A percentile compares a stretch with the other conserved stretches of the same genome.
These are phyloP conservation scores for Gadus macrocephalus DNA, from an alignment of 2,113 vertebrate species.

Conservation along the genomic window DNA sequence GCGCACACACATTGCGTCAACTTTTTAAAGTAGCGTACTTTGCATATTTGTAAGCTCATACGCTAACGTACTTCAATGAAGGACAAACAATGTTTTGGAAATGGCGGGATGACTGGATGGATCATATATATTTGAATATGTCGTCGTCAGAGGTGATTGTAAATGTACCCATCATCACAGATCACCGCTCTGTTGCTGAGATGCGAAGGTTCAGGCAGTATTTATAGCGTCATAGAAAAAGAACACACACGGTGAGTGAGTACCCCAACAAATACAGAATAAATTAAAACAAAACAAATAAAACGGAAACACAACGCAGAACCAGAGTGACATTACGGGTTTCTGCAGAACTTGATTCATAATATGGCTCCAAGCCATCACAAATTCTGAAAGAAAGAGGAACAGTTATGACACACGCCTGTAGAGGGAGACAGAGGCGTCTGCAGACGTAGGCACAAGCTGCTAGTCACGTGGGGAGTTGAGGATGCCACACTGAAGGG, in stretches of 20 bases:
- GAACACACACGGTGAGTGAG: slow-evolving; percentile 22
- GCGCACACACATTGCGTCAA: too few species aligned
- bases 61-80: too few species aligned
- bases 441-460: too few species aligned
- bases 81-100: too few species aligned
- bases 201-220: slow-evolving; percentile 32
- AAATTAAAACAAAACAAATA: neutral
- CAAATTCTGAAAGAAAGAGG: slow-evolving; percentile 75
- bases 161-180: slow-evolving; percentile 31
- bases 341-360: slow-evolving; percentile 64
- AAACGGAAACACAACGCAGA: slow-evolving; percentile 39
- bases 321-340: slow-evolving; percentile 63
- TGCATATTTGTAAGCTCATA: too few species aligned
- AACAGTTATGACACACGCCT: slow-evolving; percentile 54
- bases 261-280: slow-evolving; percentile 14
- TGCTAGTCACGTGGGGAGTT: too few species aligned
- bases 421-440: too few species aligned
- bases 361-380: slow-evolving; percentile 61
- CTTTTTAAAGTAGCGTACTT: too few species aligned
- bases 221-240: slow-evolving; percentile 19
- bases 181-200: slow-evolving; percentile 32
- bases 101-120: too few species aligned
- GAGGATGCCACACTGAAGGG: too few species aligned
- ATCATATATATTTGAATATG: too few species aligned
- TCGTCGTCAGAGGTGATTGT: too few species aligned